These are phyloP conservation scores for Caenorhabditis sp. DNA, from an alignment of 2,888 invertebrate species.

Conservation along the genomic window DNA sequence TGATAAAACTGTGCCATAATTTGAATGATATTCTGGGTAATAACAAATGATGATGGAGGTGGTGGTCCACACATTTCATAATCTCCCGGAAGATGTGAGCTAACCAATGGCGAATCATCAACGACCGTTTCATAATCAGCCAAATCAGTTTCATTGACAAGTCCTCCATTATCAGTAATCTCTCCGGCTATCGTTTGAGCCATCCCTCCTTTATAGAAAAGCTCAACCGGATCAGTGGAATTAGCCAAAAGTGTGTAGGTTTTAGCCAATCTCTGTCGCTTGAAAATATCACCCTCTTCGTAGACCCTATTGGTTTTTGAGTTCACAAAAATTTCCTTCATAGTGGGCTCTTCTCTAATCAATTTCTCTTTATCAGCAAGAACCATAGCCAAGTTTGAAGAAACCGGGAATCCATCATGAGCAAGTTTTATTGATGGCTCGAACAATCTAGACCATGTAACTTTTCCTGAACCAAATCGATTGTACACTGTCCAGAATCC, in stretches of 20 bases:
- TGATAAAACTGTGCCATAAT: slow-evolving; percentile 76
- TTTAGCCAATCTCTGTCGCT: slow-evolving; percentile 45
- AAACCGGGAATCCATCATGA: slow-evolving; percentile 62
- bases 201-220: slow-evolving; percentile 70
- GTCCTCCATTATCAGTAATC: slow-evolving; percentile 60
- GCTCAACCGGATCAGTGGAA: slow-evolving; percentile 64
- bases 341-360: slow-evolving; percentile 62
- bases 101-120: slow-evolving; percentile 58
- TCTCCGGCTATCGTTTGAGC: slow-evolving; percentile 70
- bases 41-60: slow-evolving; percentile 85
- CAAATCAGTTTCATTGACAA: slow-evolving; percentile 61
- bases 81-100: slow-evolving; percentile 68
- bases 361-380: slow-evolving; percentile 61
- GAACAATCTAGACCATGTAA: slow-evolving; percentile 56
- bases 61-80: slow-evolving; percentile 83
- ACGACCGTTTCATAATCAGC: slow-evolving; percentile 60
- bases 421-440: slow-evolving; percentile 65
- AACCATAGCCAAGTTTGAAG: slow-evolving; percentile 67
- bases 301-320: slow-evolving; percentile 66
- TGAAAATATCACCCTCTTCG: slow-evolving; percentile 70
- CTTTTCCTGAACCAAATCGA: slow-evolving; percentile 65
- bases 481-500: slow-evolving; percentile 69
- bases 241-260: slow-evolving; percentile 57
- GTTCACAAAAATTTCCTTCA: slow-evolving; percentile 68
- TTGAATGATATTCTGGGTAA: slow-evolving; percentile 84